Evolutionary conservation across 2,888 invertebrate genomes (phyloP).

Genomic region (Philereme transversata): DNA sequence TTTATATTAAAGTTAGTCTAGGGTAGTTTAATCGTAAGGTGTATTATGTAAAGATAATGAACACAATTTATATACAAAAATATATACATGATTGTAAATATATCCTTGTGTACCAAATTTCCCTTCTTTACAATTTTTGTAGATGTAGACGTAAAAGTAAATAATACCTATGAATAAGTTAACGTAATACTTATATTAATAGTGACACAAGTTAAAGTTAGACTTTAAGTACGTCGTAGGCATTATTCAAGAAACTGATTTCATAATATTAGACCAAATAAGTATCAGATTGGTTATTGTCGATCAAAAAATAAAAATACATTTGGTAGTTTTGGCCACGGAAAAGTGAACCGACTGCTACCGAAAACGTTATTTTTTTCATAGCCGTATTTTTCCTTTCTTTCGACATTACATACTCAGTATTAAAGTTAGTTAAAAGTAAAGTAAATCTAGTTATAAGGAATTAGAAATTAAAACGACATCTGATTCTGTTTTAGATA

Average conservation of each 20-base stretch:
- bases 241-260: not conserved
- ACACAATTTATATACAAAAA: conserved; percentile 80
- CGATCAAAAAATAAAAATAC: conserved; percentile 2
- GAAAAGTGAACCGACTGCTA: conserved; percentile 12
- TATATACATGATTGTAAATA: conserved; percentile 74
- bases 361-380: conserved; percentile 18
- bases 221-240: conserved; percentile 10
- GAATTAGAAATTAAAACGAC: not conserved
- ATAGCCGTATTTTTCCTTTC: conserved; percentile 1
- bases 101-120: conserved; percentile 78
- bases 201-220: conserved; percentile 20
- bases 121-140: conserved; percentile 83
- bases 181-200: conserved; percentile 3
- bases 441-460: not conserved
- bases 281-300: conserved; percentile 8
- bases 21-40: conserved; percentile 61
- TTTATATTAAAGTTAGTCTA: conserved; percentile 78
- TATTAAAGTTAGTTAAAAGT: conserved; percentile 12
- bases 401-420: conserved; percentile 2
- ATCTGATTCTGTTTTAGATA: conserved; percentile 22
- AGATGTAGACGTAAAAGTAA: conserved; percentile 56
- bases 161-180: conserved; percentile 18
- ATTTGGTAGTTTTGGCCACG: not conserved
- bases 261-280: conserved; percentile 7
- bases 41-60: conserved; percentile 50